A percentile compares a stretch with the other conserved stretches of the same genome.
Evolutionary conservation across 2,888 invertebrate genomes (phyloP).

Genomic region (Stenodera caucasica): DNA sequence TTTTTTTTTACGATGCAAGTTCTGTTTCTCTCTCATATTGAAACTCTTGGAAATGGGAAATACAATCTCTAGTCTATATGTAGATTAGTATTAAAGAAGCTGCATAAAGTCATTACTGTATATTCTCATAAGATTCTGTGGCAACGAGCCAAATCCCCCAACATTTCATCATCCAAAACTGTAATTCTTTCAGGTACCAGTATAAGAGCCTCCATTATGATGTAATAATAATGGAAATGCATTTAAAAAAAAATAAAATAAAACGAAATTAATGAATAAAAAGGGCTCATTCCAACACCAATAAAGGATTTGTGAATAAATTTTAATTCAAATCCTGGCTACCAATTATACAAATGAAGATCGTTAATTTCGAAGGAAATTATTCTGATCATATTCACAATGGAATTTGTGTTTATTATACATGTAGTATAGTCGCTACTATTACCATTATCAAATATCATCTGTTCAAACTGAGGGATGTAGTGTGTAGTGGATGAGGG

Average conservation of each 20-base stretch:
- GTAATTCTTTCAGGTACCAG: neutral
- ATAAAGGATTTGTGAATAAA: neutral
- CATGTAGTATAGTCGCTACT: neutral
- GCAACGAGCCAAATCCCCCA: neutral
- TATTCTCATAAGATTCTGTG: neutral
- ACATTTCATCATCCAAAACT: constrained; percentile 7
- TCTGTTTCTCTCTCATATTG: neutral
- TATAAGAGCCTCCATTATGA: neutral
- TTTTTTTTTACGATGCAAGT: neutral
- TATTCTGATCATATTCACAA: neutral
- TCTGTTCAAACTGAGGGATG: constrained; percentile 10
- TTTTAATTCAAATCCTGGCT: neutral
- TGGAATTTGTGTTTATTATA: neutral
- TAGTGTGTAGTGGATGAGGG: constrained; percentile 18
- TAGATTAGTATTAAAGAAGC: constrained; percentile 3
- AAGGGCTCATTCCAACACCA: neutral
- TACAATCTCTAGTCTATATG: neutral
- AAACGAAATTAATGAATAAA: neutral
- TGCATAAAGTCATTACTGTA: constrained; percentile 3
- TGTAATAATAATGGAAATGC: neutral
- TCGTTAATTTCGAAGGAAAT: neutral
- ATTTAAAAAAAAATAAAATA: neutral
- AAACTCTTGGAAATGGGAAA: neutral
- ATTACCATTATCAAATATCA: constrained; percentile 5
- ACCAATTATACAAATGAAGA: neutral